Percentiles rank a stretch among this genome's conserved stretches.
Evolutionary conservation across 2,888 invertebrate genomes (phyloP).

Genomic region (Aleiodes leptofemur): DNA sequence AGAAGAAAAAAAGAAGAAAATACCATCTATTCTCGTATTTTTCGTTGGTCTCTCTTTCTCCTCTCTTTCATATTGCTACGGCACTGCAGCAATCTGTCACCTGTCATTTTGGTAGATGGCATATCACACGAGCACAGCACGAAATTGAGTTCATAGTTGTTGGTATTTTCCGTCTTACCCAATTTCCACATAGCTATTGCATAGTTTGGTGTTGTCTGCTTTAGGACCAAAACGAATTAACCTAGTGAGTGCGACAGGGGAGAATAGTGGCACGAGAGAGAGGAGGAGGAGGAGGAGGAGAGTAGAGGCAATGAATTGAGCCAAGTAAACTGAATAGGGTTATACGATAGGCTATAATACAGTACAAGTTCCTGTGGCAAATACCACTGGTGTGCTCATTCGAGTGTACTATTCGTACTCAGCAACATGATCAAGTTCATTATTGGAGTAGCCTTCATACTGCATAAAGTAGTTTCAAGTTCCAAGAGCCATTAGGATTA

Average conservation of each 20-base stretch:
- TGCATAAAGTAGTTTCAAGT: not conserved
- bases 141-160: slow-evolving; percentile 36
- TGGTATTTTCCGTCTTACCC: slow-evolving; percentile 23
- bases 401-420: too few species aligned
- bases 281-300: not conserved
- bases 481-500: slow-evolving; percentile 4
- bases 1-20: too few species aligned
- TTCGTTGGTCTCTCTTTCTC: too few species aligned
- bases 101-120: slow-evolving; percentile 17
- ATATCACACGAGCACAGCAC: slow-evolving; percentile 10
- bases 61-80: too few species aligned
- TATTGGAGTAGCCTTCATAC: slow-evolving; percentile 32
- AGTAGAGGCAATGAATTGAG: slow-evolving; percentile 3
- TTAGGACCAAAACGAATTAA: slow-evolving; percentile 10
- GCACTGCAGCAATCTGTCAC: slow-evolving; percentile 4
- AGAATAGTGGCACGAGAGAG: not conserved
- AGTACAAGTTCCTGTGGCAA: slow-evolving; percentile 39
- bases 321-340: not conserved
- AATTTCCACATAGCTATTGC: slow-evolving; percentile 13
- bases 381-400: slow-evolving; percentile 14
- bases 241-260: not conserved
- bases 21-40: too few species aligned
- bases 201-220: slow-evolving; percentile 27
- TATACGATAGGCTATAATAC: slow-evolving; percentile 6
- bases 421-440: slow-evolving; percentile 40